A percentile compares a stretch with the other conserved stretches of the same genome.
Evolutionary conservation across 2,113 vertebrate genomes (phyloP).

Genomic region (Percina caprodes): DNA sequence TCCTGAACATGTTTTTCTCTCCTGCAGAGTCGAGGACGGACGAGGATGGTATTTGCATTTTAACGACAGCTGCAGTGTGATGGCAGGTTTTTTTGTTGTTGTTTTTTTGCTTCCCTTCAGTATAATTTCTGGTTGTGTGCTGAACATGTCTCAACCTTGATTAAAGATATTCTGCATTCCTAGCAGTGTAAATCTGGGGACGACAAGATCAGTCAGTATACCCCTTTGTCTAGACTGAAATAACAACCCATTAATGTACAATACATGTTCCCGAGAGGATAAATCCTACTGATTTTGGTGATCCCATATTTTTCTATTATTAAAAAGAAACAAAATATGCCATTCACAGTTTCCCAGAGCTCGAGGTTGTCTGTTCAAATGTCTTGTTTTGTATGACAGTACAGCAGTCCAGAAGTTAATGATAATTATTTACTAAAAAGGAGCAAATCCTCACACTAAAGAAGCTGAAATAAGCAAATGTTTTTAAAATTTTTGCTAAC

Average conservation of each 20-base stretch:
- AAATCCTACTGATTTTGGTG: neutral
- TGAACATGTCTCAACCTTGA: neutral
- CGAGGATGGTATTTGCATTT: slow-evolving; percentile 44
- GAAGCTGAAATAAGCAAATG: neutral
- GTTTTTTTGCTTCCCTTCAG: neutral
- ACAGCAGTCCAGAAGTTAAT: too few species aligned
- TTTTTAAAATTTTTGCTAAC: too few species aligned
- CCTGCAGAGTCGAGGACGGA: slow-evolving; percentile 6
- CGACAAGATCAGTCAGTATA: too few species aligned
- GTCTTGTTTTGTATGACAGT: too few species aligned
- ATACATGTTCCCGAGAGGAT: neutral
- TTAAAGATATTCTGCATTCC: neutral
- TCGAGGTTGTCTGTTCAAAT: too few species aligned
- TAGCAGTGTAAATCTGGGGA: too few species aligned
- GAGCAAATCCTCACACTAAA: neutral
- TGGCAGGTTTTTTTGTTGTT: neutral
- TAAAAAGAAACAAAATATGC: too few species aligned
- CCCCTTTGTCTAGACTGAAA: neutral
- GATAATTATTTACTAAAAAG: neutral
- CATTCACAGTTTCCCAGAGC: neutral
- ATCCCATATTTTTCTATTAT: neutral
- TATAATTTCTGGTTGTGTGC: neutral
- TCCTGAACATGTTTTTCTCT: slow-evolving; percentile 45
- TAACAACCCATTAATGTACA: neutral
- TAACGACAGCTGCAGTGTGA: slow-evolving; percentile 30